Percentiles rank a stretch among this genome's conserved stretches.
These are phyloP conservation scores for Reticulitermes lucifugus DNA, from an alignment of 2,888 invertebrate genomes.

Conservation along the genomic window DNA sequence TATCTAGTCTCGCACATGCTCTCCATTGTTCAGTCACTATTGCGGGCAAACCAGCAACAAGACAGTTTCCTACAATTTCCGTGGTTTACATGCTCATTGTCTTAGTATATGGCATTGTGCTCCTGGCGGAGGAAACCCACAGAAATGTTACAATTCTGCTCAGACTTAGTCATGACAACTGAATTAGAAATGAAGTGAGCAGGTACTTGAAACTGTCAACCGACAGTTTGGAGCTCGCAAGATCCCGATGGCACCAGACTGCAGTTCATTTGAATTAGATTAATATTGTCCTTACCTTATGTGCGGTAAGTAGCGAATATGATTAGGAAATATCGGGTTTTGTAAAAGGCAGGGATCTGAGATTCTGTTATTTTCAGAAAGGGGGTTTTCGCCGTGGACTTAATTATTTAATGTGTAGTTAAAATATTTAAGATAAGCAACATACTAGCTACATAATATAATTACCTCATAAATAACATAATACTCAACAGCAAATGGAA, in stretches of 20 bases:
- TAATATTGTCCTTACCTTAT: neutral
- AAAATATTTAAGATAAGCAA: too few species aligned
- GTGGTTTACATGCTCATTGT: constrained; percentile 14
- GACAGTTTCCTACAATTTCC: constrained; percentile 29
- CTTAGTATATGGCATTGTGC: neutral
- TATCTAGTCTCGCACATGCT: neutral
- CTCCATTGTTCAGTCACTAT: neutral
- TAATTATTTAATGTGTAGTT: too few species aligned
- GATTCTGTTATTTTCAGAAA: too few species aligned
- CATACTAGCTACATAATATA: too few species aligned
- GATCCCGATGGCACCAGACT: neutral
- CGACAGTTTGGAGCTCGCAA: neutral
- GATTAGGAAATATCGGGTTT: too few species aligned
- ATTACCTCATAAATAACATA: too few species aligned
- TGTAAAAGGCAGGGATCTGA: too few species aligned
- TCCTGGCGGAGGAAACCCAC: neutral
- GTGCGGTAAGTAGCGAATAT: too few species aligned
- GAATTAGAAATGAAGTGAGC: neutral
- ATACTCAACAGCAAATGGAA: too few species aligned
- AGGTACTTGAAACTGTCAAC: neutral
- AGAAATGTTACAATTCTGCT: neutral
- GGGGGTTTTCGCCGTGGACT: too few species aligned
- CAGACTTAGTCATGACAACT: neutral
- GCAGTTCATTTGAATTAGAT: neutral
- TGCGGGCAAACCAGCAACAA: neutral